These are phyloP conservation scores for Drosophila kikkawai DNA, from an alignment of 1,140 invertebrate genomes.

Conservation along the genomic window DNA sequence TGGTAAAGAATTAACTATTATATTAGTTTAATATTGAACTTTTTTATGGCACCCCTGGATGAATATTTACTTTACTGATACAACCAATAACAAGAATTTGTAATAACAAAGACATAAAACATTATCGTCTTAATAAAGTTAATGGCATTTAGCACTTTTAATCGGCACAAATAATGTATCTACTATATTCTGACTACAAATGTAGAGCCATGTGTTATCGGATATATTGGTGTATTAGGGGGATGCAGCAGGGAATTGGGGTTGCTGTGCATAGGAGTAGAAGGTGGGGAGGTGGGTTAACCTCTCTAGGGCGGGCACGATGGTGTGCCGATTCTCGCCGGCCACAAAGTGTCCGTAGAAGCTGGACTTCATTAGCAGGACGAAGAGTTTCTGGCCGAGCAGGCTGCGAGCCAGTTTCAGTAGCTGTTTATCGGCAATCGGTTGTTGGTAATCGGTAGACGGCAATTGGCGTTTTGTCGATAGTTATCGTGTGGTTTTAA, in stretches of 20 bases:
- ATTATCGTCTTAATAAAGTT: neutral
- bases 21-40: neutral
- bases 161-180: neutral
- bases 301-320: constrained; percentile 92
- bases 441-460: neutral
- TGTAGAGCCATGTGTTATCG: neutral
- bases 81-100: neutral
- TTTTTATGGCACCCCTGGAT: neutral
- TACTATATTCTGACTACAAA: neutral
- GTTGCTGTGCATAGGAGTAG: constrained; percentile 4
- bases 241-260: constrained; percentile 19
- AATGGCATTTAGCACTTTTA: neutral
- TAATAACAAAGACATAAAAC: too few species aligned
- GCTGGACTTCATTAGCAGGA: constrained; percentile 95
- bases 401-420: constrained; percentile 93
- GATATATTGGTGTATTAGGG: neutral
- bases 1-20: too few species aligned
- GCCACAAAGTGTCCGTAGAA: constrained; percentile 99
- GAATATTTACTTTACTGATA: neutral
- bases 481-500: constrained; percentile 13
- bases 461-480: neutral
- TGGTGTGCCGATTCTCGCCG: constrained; percentile 95
- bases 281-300: constrained; percentile 28
- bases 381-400: constrained; percentile 95
- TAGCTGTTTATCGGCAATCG: constrained; percentile 86